phyloP scores from a whole-genome alignment of 2,797 vertebrate genomes.

The Steatocranus sp. region DNA sequence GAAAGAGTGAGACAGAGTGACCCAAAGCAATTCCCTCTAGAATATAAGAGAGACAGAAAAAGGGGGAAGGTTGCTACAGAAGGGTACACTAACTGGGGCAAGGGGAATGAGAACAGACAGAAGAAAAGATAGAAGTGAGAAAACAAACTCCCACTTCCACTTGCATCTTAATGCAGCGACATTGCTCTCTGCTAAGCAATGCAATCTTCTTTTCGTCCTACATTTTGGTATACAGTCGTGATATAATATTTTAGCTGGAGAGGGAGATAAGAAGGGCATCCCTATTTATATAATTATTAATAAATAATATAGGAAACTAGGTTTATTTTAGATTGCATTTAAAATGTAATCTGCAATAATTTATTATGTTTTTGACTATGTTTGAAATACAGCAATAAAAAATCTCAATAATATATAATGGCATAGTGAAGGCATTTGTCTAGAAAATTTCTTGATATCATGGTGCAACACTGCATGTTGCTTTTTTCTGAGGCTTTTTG shows the following conservation, averaged over 20 bases:
- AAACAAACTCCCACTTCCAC: slow-evolving; percentile 1
- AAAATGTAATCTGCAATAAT: neutral
- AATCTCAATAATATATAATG: neutral
- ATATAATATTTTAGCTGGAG: neutral
- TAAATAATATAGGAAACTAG: neutral
- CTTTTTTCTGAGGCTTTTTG: neutral
- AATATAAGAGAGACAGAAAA: slow-evolving; percentile 9
- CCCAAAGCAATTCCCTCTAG: slow-evolving; percentile 45
- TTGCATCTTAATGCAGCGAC: neutral
- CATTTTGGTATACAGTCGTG: neutral
- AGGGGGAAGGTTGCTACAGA: slow-evolving; percentile 5
- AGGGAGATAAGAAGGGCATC: neutral
- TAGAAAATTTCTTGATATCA: neutral
- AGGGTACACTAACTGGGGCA: slow-evolving; percentile 34
- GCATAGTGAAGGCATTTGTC: neutral
- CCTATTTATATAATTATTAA: neutral
- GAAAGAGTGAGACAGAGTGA: slow-evolving; percentile 42
- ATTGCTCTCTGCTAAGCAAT: neutral
- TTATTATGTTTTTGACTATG: neutral
- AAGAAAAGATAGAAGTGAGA: slow-evolving; percentile 3
- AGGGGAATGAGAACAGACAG: slow-evolving; percentile 27
- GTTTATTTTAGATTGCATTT: neutral
- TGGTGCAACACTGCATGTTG: neutral
- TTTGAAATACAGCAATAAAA: neutral
- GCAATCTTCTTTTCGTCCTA: neutral